Base-by-base conservation (phyloP, 2,888 invertebrate species). In the Eurytoma adleriae region DNA sequence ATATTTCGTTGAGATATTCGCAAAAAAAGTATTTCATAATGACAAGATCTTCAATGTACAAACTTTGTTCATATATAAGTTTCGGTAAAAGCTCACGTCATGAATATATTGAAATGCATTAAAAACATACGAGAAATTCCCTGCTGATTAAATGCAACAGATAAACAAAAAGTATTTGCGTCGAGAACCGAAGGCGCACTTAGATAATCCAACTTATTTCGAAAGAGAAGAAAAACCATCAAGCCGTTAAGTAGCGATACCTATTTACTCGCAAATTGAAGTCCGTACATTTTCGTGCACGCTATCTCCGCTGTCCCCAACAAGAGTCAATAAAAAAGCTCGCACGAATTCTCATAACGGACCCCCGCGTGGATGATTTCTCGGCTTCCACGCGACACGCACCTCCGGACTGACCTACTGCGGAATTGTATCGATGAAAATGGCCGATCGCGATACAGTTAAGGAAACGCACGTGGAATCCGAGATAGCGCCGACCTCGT, bases 391-490 rank as follows among this genome's bases (percentile, higher is more conserved):
- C 50, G 67, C 57, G 74, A 67, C 75, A 75, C 67, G 75, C 75
- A 67, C n/a, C 54, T 40, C 18, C 48, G 12, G 10, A 7, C 67
- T 75, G 75, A 75, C 75, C 75, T 57, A 75, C 75, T 67, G 67
- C 40, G 62, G 40, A 64, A 62, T 27, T 27, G 12, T 75, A 75
- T 74, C 59, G 75, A 75, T 75, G 67, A 68, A 75, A 75, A 75
- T n/a, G 67, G 30, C 27, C n/a, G 67, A 68, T 59, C 50, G 74
- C 40, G 67, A 48, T 74, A 66, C 56, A 12, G 74, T 64, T 64
- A 52, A 54, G 66, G 66, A 67, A 67, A 59, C 48, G 64, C 54
- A 54, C 18, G 24, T 54, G 27, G 54, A 68, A 54, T 68, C n/a
- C 54, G 13, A 68, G 64, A 64, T 64, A 64, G n/a, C 48, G 18